Conservation (phyloP, 1,140 invertebrate species). For the Zelostemma sp. region DNA sequence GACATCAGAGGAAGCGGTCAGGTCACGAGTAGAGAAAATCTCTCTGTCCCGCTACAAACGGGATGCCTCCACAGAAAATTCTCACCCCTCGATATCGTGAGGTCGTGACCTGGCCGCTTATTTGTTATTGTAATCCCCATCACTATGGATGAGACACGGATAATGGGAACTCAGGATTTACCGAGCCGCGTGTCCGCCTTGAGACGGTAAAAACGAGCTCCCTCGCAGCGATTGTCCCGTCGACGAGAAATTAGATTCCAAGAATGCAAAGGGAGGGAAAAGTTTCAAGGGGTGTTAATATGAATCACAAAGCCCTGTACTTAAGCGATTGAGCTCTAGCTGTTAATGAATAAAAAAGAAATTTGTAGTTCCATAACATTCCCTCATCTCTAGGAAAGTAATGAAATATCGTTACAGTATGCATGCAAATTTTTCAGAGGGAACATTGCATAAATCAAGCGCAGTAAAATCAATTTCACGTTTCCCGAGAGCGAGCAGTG, state of each 20-base stretch:
- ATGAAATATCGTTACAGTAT: too few relatives aligned
- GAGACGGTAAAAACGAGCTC: constrained; percentile 37
- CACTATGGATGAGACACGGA: constrained; percentile 65
- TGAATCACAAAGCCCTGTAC: too few relatives aligned
- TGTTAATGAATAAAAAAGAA: not conserved
- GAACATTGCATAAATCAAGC: constrained; percentile 43
- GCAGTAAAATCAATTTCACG: constrained; percentile 47
- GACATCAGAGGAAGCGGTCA: too few relatives aligned
- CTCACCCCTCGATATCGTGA: constrained; percentile 48
- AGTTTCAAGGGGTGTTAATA: not conserved
- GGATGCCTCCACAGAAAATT: constrained; percentile 38
- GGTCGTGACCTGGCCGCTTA: constrained; percentile 51
- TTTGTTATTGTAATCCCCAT: constrained; percentile 68
- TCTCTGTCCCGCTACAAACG: too few relatives aligned
- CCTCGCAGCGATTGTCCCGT: constrained; percentile 18
- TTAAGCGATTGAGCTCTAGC: constrained; percentile 1
- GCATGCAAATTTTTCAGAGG: constrained; percentile 15
- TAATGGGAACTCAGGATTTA: constrained; percentile 61
- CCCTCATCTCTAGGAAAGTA: not conserved
- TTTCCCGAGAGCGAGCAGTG: constrained; percentile 23
- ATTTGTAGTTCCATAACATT: too few relatives aligned
- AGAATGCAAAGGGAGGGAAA: too few relatives aligned
- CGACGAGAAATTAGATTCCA: constrained; percentile 1
- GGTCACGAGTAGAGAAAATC: too few relatives aligned
- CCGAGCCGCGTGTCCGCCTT: constrained; percentile 32